Conservation (phyloP, 2,113 vertebrate species). For the Hippocampus barbouri region DNA sequence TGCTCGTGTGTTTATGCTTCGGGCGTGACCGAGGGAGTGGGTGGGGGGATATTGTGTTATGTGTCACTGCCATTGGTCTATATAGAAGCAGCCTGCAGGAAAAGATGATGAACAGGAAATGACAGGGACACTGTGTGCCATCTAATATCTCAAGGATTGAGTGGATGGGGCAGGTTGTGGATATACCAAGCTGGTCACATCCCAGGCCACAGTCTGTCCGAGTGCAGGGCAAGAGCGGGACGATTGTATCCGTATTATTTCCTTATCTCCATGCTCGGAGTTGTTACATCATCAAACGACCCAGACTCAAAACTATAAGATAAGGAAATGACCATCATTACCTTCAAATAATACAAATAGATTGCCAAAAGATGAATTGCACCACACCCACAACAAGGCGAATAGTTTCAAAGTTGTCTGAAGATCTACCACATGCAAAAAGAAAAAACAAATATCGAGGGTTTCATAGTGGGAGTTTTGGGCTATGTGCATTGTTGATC, state of each 20-base stretch:
- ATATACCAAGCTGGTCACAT: background rate
- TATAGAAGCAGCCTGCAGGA: conserved; percentile 38
- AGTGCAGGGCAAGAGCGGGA: conserved; percentile 6
- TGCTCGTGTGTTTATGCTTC: conserved; percentile 18
- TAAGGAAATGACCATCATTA: conserved; percentile 4
- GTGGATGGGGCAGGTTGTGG: background rate
- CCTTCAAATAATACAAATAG: conserved; percentile 5
- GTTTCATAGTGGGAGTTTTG: background rate
- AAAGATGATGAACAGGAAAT: conserved; percentile 67
- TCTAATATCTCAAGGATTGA: conserved; percentile 30
- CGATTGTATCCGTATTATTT: conserved; percentile 33
- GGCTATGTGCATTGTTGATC: background rate
- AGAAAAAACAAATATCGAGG: background rate
- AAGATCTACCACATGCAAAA: background rate
- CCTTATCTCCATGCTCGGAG: conserved; percentile 16
- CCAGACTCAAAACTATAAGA: conserved; percentile 13
- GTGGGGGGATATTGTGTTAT: conserved; percentile 8
- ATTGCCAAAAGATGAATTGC: background rate
- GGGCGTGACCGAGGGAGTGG: conserved; percentile 6
- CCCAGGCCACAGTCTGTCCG: conserved; percentile 9
- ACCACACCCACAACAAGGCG: background rate
- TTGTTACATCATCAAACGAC: conserved; percentile 17
- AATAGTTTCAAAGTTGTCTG: background rate
- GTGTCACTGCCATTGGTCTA: conserved; percentile 30
- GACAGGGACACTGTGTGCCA: conserved; percentile 48